Conservation (phyloP, 2,797 vertebrate species). For the Oryzias sinensis region DNA sequence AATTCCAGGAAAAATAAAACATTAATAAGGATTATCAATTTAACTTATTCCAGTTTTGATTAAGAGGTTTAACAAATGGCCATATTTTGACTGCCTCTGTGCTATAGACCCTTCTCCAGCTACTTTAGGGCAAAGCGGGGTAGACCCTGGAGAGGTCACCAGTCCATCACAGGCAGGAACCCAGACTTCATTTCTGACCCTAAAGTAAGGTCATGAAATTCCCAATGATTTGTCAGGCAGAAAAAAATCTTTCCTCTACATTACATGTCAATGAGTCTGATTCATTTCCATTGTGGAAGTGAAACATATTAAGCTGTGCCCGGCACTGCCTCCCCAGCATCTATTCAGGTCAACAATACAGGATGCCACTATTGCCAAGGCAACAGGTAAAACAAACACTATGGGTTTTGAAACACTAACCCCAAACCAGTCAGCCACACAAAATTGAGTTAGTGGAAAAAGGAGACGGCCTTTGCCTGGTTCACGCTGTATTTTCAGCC, state of each 20-base stretch:
- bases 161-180: too few relatives aligned
- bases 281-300: conserved; percentile 24
- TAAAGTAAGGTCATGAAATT: too few relatives aligned
- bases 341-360: conserved; percentile 70
- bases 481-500: conserved; percentile 47
- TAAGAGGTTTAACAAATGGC: too few relatives aligned
- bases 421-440: conserved; percentile 64
- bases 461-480: conserved; percentile 47
- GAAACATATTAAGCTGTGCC: conserved; percentile 41
- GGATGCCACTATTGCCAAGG: conserved; percentile 71
- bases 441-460: conserved; percentile 62
- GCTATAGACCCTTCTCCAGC: too few relatives aligned
- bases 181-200: too few relatives aligned
- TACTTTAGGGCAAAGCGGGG: too few relatives aligned
- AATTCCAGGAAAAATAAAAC: too few relatives aligned
- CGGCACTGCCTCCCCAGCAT: conserved; percentile 28
- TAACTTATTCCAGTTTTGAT: too few relatives aligned
- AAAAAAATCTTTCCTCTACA: background rate
- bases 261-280: conserved; percentile 11
- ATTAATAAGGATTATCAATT: too few relatives aligned
- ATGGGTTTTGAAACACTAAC: conserved; percentile 81
- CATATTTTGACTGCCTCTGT: too few relatives aligned
- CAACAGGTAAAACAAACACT: conserved; percentile 82
- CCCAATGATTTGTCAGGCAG: conserved; percentile 3
- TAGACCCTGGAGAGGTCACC: too few relatives aligned